Evolutionary conservation across 2,797 vertebrate genomes (phyloP).

Genomic region (Typhlichthys subterraneus): DNA sequence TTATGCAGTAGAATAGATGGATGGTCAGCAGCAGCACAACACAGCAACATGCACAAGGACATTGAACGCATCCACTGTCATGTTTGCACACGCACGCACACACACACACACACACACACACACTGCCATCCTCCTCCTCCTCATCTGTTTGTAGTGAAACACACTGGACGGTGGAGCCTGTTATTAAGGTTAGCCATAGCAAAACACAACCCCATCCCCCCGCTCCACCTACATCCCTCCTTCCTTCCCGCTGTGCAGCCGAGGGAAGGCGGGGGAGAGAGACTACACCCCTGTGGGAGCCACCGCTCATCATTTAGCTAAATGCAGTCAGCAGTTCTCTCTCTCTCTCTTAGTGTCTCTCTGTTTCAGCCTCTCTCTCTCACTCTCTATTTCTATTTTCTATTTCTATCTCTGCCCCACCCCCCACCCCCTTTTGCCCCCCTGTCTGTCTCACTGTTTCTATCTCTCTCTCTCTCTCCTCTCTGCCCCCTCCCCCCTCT

Average conservation of each 20-base stretch:
- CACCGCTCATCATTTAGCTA: background rate
- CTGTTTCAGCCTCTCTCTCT: background rate
- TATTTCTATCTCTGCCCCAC: background rate
- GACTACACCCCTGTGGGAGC: too few relatives aligned
- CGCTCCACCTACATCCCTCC: background rate
- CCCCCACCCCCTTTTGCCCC: too few relatives aligned
- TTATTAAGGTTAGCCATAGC: conserved; percentile 32
- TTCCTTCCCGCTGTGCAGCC: too few relatives aligned
- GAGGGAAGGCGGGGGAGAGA: too few relatives aligned
- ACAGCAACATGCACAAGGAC: background rate
- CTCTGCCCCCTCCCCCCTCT: too few relatives aligned
- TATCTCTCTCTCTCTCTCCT: too few relatives aligned
- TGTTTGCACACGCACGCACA: background rate
- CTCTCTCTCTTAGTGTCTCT: background rate
- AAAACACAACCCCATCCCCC: background rate
- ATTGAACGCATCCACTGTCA: too few relatives aligned
- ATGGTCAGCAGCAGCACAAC: background rate
- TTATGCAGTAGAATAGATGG: background rate
- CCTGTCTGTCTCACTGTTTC: background rate
- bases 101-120: background rate
- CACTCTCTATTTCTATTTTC: background rate
- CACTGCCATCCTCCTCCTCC: background rate
- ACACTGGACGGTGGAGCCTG: conserved; percentile 40
- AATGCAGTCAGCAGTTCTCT: background rate
- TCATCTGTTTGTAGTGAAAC: conserved; percentile 42